Percentiles rank a stretch among this genome's conserved stretches.
Conservation (phyloP, 2,113 vertebrate species). For the Phylloscopus whistleri region DNA sequence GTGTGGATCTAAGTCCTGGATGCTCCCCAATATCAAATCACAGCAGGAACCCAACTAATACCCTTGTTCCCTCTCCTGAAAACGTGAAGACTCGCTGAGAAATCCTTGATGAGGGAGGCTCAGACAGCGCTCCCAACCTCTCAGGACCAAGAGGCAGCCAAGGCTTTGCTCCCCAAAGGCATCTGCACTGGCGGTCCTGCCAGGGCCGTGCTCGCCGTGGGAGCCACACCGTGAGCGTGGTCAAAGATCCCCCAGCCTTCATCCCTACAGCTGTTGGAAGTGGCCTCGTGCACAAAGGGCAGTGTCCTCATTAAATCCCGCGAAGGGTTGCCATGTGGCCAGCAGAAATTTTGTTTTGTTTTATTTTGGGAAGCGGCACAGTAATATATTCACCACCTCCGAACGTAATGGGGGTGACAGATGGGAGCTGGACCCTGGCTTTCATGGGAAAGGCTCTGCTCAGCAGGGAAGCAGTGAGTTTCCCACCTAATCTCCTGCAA, state of each 20-base stretch:
- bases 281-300: not conserved
- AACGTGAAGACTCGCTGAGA: not conserved
- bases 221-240: rapidly evolving
- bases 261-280: slow-evolving; percentile 42
- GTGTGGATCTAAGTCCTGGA: not conserved
- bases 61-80: not conserved
- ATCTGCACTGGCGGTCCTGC: not conserved
- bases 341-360: slow-evolving; percentile 52
- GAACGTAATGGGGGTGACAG: slow-evolving; percentile 24
- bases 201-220: rapidly evolving
- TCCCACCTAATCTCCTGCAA: slow-evolving; percentile 57
- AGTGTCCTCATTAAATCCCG: slow-evolving; percentile 23
- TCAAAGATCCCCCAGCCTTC: not conserved
- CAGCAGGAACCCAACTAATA: slow-evolving; percentile 7
- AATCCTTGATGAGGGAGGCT: not conserved
- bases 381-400: slow-evolving; percentile 52
- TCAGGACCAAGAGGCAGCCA: not conserved
- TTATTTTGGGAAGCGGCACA: not conserved
- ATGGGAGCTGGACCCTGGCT: slow-evolving; percentile 59
- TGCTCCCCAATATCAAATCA: slow-evolving; percentile 12
- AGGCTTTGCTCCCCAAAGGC: not conserved
- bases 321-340: slow-evolving; percentile 42
- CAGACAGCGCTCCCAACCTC: rapidly evolving
- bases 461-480: slow-evolving; percentile 45
- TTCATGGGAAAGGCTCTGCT: slow-evolving; percentile 52